Conservation (phyloP, 1,140 invertebrate genomes). For the Andricus grossulariae region DNA sequence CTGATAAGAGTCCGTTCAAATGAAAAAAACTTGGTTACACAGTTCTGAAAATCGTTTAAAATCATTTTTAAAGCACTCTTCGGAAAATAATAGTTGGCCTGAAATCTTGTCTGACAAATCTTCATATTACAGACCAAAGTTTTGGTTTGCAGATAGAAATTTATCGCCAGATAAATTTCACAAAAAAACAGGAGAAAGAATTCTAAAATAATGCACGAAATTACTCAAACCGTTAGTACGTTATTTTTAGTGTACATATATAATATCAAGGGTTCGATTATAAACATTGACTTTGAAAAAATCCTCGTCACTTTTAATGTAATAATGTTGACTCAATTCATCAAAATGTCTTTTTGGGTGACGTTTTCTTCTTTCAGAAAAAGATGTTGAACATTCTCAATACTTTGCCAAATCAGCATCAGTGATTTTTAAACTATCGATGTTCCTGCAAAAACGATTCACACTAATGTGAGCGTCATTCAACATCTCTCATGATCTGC, state of each 20-base stretch:
- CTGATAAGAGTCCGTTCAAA: too few relatives aligned
- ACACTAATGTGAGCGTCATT: too few relatives aligned
- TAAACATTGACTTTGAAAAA: constrained; percentile 4
- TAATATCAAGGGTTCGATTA: neutral
- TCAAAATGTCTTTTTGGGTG: constrained; percentile 11
- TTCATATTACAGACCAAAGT: constrained; percentile 12
- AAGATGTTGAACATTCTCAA: neutral
- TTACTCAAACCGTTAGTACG: neutral
- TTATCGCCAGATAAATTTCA: constrained; percentile 29
- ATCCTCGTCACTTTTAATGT: neutral
- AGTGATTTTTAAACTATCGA: neutral
- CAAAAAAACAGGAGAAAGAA: constrained; percentile 34
- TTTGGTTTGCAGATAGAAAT: constrained; percentile 20
- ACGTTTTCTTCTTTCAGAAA: neutral
- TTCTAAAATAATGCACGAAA: neutral
- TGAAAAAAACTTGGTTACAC: too few relatives aligned
- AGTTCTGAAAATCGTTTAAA: too few relatives aligned
- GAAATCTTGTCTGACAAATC: constrained; percentile 33
- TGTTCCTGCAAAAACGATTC: neutral
- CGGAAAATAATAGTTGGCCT: constrained; percentile 37
- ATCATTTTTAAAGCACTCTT: constrained; percentile 37
- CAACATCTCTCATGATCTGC: too few relatives aligned
- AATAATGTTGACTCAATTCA: neutral
- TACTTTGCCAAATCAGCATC: neutral
- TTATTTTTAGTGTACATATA: neutral